Evolutionary conservation across 2,888 invertebrate genomes (phyloP).

Genomic region (Eilema depressum): DNA sequence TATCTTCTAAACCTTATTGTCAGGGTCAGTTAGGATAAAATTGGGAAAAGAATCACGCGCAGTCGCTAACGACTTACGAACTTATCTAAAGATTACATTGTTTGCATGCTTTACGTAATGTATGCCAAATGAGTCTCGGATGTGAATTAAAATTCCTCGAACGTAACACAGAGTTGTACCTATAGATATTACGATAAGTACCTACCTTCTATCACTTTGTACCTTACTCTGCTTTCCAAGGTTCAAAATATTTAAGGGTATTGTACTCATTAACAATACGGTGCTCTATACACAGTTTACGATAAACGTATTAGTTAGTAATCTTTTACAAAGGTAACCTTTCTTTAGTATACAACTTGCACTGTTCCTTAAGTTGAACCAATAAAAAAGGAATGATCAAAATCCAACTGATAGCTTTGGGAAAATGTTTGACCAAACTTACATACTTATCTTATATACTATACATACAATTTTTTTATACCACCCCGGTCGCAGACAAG

Average conservation of each 20-base stretch:
- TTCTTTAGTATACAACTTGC: background rate
- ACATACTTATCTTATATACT: too few species aligned
- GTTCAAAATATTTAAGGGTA: background rate
- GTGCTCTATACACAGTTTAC: background rate
- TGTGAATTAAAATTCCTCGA: constrained; percentile 48
- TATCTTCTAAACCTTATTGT: constrained; percentile 29
- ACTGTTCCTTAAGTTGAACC: background rate
- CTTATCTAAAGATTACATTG: constrained; percentile 78
- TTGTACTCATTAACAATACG: too few species aligned
- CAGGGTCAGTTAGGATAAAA: constrained; percentile 56
- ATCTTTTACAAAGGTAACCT: too few species aligned
- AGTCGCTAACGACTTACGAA: constrained; percentile 52
- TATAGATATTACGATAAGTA: constrained; percentile 8
- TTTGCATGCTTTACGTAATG: constrained; percentile 74
- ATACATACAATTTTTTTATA: too few species aligned
- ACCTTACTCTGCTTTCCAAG: background rate
- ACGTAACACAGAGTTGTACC: constrained; percentile 17
- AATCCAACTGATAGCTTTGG: background rate
- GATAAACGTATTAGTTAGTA: too few species aligned
- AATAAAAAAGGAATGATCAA: background rate
- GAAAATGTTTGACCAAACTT: background rate
- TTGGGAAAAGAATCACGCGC: constrained; percentile 66
- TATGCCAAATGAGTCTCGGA: constrained; percentile 59
- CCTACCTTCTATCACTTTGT: background rate
- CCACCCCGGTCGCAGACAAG: too few species aligned